Base-by-base conservation (phyloP, 2,797 vertebrate species). In the Euthynnus affinis region DNA sequence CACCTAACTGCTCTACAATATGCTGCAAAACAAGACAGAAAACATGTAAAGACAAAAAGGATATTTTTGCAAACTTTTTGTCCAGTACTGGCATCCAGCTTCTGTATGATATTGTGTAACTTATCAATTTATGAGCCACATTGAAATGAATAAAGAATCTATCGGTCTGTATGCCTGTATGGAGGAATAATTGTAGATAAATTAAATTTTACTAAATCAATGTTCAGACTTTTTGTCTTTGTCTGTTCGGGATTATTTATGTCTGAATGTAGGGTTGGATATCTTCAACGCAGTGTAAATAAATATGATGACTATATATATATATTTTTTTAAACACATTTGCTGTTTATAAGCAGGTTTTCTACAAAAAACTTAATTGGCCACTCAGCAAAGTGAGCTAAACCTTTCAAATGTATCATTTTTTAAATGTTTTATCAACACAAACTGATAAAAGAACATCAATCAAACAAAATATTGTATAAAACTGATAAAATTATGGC, bases 81-180 rank as follows among this genome's bases (percentile, higher is more conserved):
- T 87, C 74, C 83, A 87, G 83, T 88, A 85, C 88, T 90, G 88
- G 93, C 88, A 83, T 90, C 92, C 82, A 91, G 90, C 93, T 91
- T 91, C 92, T 87, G 91, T 94, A 90, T 95, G 91, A 95, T 95
- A 96, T 74, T 95, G 89, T 96, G 93, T 98, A 97, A 98, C 95
- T 98, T 97, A 98, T 96, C 95, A 90, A 93, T 95, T 96, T 96
- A 95, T 95, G 93, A 95, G 93, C 95, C 78, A 92, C 95, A 84
- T 93, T 94, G 94, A 95, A 96, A 96, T 95, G 94, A 95, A 89
- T 88, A 92, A 92, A 94, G 60, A 89, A 88, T 88, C 71, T 92
- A 92, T 92, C 42, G 32, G 81, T 88, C 87, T 90, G 85, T 90
- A 86, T 86, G 88, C 81, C 71, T 91, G 70, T 90, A 82, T 84